Percentiles rank a stretch among this genome's conserved stretches.
These are phyloP conservation scores for Patiria pectinifera DNA, from an alignment of 53 echinoderm and acorn worm genomes.

Conservation along the genomic window DNA sequence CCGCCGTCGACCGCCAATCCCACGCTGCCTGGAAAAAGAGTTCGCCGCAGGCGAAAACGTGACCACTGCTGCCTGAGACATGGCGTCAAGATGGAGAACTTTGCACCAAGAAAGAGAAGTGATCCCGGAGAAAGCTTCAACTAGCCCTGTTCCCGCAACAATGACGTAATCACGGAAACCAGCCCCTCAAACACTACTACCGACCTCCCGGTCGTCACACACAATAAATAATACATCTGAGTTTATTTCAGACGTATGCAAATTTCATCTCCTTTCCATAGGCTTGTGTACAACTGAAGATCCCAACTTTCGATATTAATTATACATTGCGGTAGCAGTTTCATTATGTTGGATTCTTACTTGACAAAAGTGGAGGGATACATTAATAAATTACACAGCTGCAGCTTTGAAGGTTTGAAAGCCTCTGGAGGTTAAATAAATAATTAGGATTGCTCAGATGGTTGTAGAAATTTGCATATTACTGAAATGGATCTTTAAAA, in stretches of 20 bases:
- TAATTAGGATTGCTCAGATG: too few species aligned
- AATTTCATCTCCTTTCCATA: background rate
- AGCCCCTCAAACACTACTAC: background rate
- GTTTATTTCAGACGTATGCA: background rate
- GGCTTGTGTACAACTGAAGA: background rate
- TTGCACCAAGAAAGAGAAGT: background rate
- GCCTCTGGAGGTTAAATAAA: too few species aligned
- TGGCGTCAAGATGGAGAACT: background rate
- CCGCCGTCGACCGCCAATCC: slow-evolving; percentile 14
- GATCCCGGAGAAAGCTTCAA: background rate
- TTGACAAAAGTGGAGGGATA: background rate
- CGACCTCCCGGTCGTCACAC: slow-evolving; percentile 14
- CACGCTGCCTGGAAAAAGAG: slow-evolving; percentile 32
- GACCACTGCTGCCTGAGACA: slow-evolving; percentile 41
- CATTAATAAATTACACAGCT: slow-evolving; percentile 1
- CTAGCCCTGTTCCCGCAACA: slow-evolving; percentile 15
- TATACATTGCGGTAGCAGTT: slow-evolving; percentile 28
- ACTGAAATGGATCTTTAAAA: too few species aligned
- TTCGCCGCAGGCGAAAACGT: slow-evolving; percentile 30
- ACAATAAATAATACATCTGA: slow-evolving; percentile 26
- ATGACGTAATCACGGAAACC: slow-evolving; percentile 26
- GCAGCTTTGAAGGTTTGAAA: background rate
- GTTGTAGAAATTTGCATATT: too few species aligned
- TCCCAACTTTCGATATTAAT: background rate
- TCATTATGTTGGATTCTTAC: background rate